A percentile compares a stretch with the other conserved stretches of the same genome.
Conservation (phyloP, 2,797 vertebrate species). For the Platalea minor region DNA sequence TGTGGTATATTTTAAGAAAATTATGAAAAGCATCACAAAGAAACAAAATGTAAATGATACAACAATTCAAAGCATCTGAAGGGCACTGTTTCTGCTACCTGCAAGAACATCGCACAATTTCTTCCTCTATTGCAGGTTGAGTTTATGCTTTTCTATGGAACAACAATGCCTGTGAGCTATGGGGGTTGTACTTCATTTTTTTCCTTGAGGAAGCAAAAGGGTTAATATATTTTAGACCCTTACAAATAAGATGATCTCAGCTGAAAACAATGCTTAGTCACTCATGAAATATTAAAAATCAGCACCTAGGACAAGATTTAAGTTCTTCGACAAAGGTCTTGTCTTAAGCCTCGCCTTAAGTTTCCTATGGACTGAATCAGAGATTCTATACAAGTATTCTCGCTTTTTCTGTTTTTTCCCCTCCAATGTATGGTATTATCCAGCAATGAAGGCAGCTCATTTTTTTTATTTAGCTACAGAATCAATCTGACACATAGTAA, state of each 20-base stretch:
- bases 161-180: neutral
- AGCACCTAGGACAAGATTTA: neutral
- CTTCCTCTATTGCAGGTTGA: neutral
- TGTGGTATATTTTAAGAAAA: constrained; percentile 76
- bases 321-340: neutral
- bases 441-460: neutral
- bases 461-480: neutral
- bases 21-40: constrained; percentile 43
- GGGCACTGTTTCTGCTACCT: neutral
- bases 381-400: neutral
- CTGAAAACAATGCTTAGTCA: neutral
- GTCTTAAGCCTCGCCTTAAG: neutral
- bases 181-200: neutral
- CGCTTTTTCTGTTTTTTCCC: neutral
- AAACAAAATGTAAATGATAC: constrained; percentile 25
- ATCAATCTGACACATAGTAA: neutral
- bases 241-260: neutral
- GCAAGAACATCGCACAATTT: neutral
- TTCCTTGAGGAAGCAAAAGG: neutral
- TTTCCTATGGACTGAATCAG: neutral
- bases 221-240: neutral
- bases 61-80: constrained; percentile 17
- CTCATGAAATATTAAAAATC: neutral
- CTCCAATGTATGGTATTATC: neutral
- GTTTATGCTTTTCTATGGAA: neutral